phyloP scores from a whole-genome alignment of 2,113 vertebrate genomes.

The Trogon melanurus region DNA sequence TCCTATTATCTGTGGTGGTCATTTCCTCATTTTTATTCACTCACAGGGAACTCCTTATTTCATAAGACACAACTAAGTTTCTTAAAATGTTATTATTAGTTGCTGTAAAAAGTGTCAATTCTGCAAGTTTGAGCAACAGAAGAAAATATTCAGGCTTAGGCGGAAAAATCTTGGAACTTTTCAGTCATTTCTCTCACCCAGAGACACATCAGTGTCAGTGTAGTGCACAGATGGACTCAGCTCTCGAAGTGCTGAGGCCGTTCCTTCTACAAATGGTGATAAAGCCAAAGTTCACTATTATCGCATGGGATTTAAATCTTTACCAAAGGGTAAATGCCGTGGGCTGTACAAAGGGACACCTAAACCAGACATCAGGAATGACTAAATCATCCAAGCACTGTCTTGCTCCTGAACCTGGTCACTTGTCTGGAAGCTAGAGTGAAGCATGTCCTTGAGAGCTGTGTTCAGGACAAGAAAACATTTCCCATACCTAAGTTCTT shows the following conservation, averaged over 20 bases:
- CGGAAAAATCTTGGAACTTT: background rate
- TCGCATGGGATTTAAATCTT: background rate
- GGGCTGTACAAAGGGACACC: fast-evolving
- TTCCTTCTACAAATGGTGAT: background rate
- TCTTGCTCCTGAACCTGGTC: background rate
- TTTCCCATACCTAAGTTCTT: background rate
- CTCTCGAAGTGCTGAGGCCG: background rate
- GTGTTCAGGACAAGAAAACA: background rate
- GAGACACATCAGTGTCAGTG: background rate
- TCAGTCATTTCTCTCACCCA: background rate
- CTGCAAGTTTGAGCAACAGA: background rate
- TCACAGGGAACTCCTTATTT: background rate
- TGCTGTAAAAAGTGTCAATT: background rate
- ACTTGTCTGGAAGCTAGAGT: background rate
- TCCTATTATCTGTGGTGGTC: background rate
- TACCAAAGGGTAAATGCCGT: too few species aligned
- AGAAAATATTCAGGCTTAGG: background rate
- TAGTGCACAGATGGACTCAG: background rate
- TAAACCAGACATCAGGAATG: background rate
- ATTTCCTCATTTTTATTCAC: conserved; percentile 36
- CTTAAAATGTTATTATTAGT: background rate
- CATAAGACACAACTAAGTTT: background rate
- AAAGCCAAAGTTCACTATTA: background rate
- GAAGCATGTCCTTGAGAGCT: background rate
- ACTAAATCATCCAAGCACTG: background rate